Conservation (phyloP, 53 echinoderm and acorn worm genomes). For the Crossaster papposus region DNA sequence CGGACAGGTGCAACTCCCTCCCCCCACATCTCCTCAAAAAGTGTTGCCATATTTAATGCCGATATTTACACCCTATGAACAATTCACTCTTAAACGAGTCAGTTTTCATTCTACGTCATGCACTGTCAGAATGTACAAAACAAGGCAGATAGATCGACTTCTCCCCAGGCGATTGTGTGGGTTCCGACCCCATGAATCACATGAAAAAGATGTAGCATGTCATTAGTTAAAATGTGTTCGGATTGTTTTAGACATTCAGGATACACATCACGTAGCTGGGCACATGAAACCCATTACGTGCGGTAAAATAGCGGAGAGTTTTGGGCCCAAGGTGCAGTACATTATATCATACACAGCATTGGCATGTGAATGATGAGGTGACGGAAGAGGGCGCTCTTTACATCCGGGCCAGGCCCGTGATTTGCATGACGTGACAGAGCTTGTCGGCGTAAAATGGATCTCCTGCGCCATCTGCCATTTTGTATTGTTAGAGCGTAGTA, state of each 20-base stretch:
- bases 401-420: background rate
- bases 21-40: too few species aligned
- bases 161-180: too few species aligned
- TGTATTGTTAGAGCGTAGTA: background rate
- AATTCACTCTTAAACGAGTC: too few species aligned
- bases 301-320: background rate
- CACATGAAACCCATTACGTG: background rate
- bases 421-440: background rate
- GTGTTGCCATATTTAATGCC: too few species aligned
- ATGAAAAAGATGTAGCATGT: too few species aligned
- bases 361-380: background rate
- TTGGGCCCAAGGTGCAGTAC: background rate
- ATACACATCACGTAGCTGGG: background rate
- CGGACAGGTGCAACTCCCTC: too few species aligned
- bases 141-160: too few species aligned
- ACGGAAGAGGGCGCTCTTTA: constrained; percentile 16
- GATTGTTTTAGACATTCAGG: background rate
- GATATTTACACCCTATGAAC: too few species aligned
- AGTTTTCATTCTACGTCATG: too few species aligned
- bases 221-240: too few species aligned
- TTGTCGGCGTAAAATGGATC: background rate
- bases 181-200: too few species aligned
- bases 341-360: background rate
- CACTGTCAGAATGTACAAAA: too few species aligned
- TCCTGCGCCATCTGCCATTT: background rate